A percentile compares a stretch with the other conserved stretches of the same genome.
phyloP scores from a whole-genome alignment of 2,888 invertebrate genomes.

The Lasioglossum malachurum region DNA sequence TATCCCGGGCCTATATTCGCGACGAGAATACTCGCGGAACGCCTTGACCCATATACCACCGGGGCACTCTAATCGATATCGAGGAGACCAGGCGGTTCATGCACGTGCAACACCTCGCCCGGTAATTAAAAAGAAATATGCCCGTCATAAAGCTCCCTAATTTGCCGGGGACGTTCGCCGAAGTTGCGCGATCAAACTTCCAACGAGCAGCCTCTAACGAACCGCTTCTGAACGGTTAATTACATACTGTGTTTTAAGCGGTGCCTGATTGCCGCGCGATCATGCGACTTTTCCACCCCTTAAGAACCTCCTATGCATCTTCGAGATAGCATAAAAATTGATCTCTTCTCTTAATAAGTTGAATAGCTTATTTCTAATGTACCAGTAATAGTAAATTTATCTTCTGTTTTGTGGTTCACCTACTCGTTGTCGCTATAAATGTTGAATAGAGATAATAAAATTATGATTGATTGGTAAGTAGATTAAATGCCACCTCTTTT shows the following conservation, averaged over 20 bases:
- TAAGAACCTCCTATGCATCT: neutral
- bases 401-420: neutral
- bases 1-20: constrained; percentile 29
- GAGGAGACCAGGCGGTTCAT: constrained; percentile 9
- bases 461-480: neutral
- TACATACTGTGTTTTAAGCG: neutral
- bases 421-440: neutral
- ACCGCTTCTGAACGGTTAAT: neutral
- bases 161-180: neutral
- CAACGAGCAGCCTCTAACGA: neutral
- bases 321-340: neutral
- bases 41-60: constrained; percentile 46
- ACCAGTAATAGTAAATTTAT: neutral
- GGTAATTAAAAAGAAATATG: constrained; percentile 15
- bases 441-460: neutral
- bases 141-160: neutral
- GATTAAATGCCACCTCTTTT: neutral
- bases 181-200: constrained; percentile 9
- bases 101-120: neutral
- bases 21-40: neutral
- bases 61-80: constrained; percentile 17
- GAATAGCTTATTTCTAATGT: too few relatives aligned
- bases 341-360: too few relatives aligned
- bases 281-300: neutral
- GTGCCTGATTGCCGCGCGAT: neutral